phyloP scores from a whole-genome alignment of 2,888 invertebrate genomes.

The Drosophila parthenogenetica region DNA sequence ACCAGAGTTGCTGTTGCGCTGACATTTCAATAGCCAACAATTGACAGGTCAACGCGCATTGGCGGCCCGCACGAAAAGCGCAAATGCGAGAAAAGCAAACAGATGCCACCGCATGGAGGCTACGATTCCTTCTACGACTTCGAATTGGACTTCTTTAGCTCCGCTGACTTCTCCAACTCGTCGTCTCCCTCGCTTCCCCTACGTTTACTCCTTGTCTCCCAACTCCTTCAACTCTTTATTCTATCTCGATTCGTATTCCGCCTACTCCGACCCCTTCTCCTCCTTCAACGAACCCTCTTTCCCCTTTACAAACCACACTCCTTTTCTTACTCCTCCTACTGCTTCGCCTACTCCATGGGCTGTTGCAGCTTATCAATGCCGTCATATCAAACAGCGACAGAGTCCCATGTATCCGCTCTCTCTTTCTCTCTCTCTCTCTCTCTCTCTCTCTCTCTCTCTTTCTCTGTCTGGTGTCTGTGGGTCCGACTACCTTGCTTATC shows the following conservation, averaged over 20 bases:
- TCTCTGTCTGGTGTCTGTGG: conserved; percentile 5
- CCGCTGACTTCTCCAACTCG: too few species aligned
- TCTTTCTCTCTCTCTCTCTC: conserved; percentile 1
- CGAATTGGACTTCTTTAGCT: too few species aligned
- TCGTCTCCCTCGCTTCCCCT: too few species aligned
- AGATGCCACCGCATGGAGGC: too few species aligned
- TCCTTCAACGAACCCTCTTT: too few species aligned
- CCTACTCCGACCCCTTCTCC: too few species aligned
- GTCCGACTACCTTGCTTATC: conserved; percentile 31
- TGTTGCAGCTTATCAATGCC: conserved; percentile 52
- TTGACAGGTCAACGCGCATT: conserved; percentile 85
- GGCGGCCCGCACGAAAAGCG: conserved; percentile 52
- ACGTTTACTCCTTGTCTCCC: too few species aligned
- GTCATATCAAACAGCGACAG: conserved; percentile 53
- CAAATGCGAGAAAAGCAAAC: background rate
- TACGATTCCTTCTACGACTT: background rate
- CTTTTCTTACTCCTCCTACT: background rate
- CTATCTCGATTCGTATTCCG: too few species aligned
- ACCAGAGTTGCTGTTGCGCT: conserved; percentile 60
- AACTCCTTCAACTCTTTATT: too few species aligned
- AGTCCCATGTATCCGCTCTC: conserved; percentile 27
- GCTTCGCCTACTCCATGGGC: conserved; percentile 16
- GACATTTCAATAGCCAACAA: conserved; percentile 85
- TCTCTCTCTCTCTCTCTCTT: conserved; percentile 14
- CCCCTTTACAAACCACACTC: too few species aligned